These are phyloP conservation scores for Thereva unica DNA, from an alignment of 2,888 invertebrate species.

Conservation along the genomic window DNA sequence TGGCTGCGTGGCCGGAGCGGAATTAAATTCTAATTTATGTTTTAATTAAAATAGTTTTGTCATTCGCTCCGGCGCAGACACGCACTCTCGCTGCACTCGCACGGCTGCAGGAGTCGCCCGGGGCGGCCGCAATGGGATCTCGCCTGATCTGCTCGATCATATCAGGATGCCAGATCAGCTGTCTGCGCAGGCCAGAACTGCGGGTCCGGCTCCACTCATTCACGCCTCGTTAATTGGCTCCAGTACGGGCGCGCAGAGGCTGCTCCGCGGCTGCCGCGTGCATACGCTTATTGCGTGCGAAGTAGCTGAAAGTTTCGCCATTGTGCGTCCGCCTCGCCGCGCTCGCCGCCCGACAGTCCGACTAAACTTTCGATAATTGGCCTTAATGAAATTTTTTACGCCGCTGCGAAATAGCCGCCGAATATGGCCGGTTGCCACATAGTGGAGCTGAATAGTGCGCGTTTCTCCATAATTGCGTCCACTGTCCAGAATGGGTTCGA, in stretches of 20 bases:
- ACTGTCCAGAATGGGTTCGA: slow-evolving; percentile 4
- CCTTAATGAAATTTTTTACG: slow-evolving; percentile 12
- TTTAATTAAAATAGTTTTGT: slow-evolving; percentile 39
- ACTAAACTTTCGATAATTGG: neutral
- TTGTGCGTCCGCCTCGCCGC: too few species aligned
- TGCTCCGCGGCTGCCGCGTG: neutral
- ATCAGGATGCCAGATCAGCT: neutral
- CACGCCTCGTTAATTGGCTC: slow-evolving; percentile 32
- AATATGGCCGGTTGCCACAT: slow-evolving; percentile 11
- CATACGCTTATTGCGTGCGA: slow-evolving; percentile 1
- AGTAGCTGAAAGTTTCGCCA: neutral
- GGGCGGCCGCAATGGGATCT: neutral
- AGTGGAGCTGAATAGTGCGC: neutral
- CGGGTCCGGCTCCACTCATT: slow-evolving; percentile 17
- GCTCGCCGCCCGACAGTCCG: neutral
- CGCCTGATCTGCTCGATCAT: slow-evolving; percentile 17
- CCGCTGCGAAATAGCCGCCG: slow-evolving; percentile 6
- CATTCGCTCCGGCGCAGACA: slow-evolving; percentile 11
- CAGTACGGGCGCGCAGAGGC: slow-evolving; percentile 5
- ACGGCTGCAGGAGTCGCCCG: neutral
- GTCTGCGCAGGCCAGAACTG: too few species aligned
- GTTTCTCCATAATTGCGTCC: slow-evolving; percentile 15
- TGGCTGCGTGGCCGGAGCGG: slow-evolving; percentile 13
- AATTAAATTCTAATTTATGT: slow-evolving; percentile 39
- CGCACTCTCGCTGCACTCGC: slow-evolving; percentile 13